A percentile compares a stretch with the other conserved stretches of the same genome.
Evolutionary conservation across 1,140 invertebrate genomes (phyloP).

Genomic region (Mercenaria mercenaria): DNA sequence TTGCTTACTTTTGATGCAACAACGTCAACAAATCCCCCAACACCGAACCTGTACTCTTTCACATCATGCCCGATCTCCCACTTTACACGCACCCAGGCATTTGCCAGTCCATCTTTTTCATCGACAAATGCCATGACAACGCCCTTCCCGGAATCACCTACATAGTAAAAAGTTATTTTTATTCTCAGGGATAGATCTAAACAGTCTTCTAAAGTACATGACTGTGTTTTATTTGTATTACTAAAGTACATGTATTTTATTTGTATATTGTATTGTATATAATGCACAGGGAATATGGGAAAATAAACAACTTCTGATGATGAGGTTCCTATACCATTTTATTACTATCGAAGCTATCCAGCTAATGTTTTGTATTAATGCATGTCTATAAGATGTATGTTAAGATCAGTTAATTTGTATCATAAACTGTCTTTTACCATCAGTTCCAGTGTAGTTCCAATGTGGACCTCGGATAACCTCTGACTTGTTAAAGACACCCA

Average conservation of each 20-base stretch:
- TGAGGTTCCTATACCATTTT: too few relatives aligned
- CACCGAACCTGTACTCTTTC: slow-evolving; percentile 61
- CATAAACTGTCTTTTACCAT: too few relatives aligned
- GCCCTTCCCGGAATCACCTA: slow-evolving; percentile 44
- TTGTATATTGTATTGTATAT: not conserved
- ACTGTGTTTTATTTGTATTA: not conserved
- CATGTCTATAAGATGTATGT: too few relatives aligned
- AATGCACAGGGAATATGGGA: too few relatives aligned
- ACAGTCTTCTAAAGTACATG: not conserved
- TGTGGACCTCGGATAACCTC: slow-evolving; percentile 61
- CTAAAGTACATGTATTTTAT: not conserved
- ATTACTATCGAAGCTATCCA: too few relatives aligned
- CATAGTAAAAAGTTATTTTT: too few relatives aligned
- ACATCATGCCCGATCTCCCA: slow-evolving; percentile 55
- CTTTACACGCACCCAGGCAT: slow-evolving; percentile 57
- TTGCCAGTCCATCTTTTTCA: slow-evolving; percentile 43
- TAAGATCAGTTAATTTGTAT: too few relatives aligned
- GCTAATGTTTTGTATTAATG: too few relatives aligned
- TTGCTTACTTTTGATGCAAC: slow-evolving; percentile 22
- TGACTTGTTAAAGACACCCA: slow-evolving; percentile 47
- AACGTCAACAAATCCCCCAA: slow-evolving; percentile 54
- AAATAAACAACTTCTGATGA: too few relatives aligned
- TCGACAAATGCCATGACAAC: slow-evolving; percentile 53
- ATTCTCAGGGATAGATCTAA: not conserved
- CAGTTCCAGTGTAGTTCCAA: slow-evolving; percentile 54